Conservation (phyloP, 2,888 invertebrate species). For the Eubasilissa splendida region DNA sequence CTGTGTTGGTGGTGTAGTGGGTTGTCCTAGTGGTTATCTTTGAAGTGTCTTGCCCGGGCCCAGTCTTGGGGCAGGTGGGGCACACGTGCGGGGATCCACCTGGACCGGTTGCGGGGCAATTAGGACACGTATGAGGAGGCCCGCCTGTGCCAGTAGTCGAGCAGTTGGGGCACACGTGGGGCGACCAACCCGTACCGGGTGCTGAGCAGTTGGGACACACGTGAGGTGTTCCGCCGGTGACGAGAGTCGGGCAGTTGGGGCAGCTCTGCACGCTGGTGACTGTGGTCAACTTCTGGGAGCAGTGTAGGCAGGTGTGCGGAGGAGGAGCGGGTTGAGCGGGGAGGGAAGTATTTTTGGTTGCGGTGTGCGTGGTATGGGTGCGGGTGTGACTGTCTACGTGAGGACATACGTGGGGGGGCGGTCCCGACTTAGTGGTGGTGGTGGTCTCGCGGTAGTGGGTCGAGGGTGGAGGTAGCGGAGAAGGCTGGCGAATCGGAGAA, state of each 20-base stretch:
- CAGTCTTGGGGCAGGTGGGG: slow-evolving; percentile 52
- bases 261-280: background rate
- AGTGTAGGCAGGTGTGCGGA: slow-evolving; percentile 56
- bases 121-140: slow-evolving; percentile 12
- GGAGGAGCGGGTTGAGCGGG: slow-evolving; percentile 30
- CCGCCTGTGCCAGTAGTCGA: background rate
- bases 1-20: slow-evolving; percentile 60
- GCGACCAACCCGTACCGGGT: background rate
- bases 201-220: background rate
- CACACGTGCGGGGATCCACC: slow-evolving; percentile 60
- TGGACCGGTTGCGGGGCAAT: slow-evolving; percentile 40
- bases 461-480: slow-evolving; percentile 62
- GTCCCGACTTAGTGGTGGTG: slow-evolving; percentile 12
- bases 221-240: too few species aligned
- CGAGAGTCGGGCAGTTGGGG: too few species aligned
- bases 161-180: slow-evolving; percentile 23
- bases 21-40: slow-evolving; percentile 59
- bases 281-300: slow-evolving; percentile 45
- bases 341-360: background rate
- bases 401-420: slow-evolving; percentile 38
- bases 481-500: slow-evolving; percentile 46
- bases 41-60: slow-evolving; percentile 16
- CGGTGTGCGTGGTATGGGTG: background rate
- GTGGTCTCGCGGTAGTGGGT: slow-evolving; percentile 51
- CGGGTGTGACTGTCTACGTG: slow-evolving; percentile 24